A percentile compares a stretch with the other conserved stretches of the same genome.
Conservation (phyloP, 30 jellyfish, hydroid and myxozoan genomes). For the Phacellophora camtschatica region DNA sequence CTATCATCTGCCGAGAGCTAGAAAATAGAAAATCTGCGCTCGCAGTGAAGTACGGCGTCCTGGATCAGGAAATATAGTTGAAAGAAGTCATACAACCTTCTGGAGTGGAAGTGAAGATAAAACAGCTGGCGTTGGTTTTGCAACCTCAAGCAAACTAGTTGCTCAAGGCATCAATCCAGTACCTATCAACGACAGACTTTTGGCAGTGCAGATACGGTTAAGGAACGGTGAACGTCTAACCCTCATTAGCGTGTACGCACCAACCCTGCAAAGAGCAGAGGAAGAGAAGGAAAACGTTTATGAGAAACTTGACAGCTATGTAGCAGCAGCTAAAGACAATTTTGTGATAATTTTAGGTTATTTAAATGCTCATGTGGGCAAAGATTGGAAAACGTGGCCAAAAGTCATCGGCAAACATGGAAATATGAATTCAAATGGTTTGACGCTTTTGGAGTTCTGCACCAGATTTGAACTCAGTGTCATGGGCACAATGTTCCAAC, state of each 20-base stretch:
- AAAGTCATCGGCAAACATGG: conserved; percentile 66
- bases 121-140: conserved; percentile 41
- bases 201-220: not conserved
- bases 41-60: conserved; percentile 31
- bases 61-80: conserved; percentile 27
- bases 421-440: conserved; percentile 42
- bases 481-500: conserved; percentile 46
- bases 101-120: conserved; percentile 8
- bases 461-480: conserved; percentile 5
- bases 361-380: conserved; percentile 47
- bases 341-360: conserved; percentile 4
- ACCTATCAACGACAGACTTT: not conserved
- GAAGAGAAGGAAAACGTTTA: not conserved
- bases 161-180: conserved; percentile 11
- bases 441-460: conserved; percentile 29
- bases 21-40: not conserved
- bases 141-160: not conserved
- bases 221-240: conserved; percentile 13
- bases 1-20: not conserved
- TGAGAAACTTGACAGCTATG: not conserved
- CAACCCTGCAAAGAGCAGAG: not conserved
- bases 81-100: conserved; percentile 13
- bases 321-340: not conserved
- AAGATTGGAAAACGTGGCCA: conserved; percentile 51
- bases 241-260: not conserved